Conservation (phyloP, 2,797 vertebrate species). For the Oophaga sylvatica region DNA sequence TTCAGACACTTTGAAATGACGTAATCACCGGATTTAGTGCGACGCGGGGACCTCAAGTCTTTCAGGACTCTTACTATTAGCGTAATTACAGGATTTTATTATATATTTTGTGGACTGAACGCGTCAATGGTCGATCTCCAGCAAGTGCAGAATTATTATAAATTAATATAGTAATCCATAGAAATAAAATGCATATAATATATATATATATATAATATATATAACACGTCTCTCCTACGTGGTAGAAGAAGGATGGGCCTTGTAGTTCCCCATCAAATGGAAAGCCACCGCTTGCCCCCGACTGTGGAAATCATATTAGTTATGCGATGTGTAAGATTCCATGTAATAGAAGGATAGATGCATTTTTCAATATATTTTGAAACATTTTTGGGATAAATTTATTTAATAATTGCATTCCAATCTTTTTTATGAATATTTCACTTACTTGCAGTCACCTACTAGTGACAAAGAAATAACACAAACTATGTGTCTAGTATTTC, state of each 20-base stretch:
- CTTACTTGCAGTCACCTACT: neutral
- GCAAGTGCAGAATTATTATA: neutral
- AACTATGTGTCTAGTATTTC: neutral
- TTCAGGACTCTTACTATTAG: neutral
- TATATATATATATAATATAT: no score
- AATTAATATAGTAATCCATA: neutral
- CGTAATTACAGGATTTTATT: neutral
- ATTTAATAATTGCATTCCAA: neutral
- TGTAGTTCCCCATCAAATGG: neutral
- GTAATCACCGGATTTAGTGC: neutral
- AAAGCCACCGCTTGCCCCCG: neutral
- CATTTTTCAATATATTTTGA: neutral
- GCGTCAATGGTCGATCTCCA: neutral
- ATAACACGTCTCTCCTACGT: neutral
- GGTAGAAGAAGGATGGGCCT: neutral
- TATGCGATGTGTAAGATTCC: neutral
- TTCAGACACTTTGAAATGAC: neutral
- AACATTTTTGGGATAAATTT: neutral
- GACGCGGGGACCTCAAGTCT: neutral
- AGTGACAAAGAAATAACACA: neutral
- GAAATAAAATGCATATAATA: neutral
- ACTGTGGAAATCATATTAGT: neutral
- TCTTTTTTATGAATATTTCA: neutral
- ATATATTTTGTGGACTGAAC: neutral
- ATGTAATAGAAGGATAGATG: neutral